A percentile compares a stretch with the other conserved stretches of the same genome.
phyloP scores from a whole-genome alignment of 2,888 invertebrate genomes.

The Escarpia spicata region DNA sequence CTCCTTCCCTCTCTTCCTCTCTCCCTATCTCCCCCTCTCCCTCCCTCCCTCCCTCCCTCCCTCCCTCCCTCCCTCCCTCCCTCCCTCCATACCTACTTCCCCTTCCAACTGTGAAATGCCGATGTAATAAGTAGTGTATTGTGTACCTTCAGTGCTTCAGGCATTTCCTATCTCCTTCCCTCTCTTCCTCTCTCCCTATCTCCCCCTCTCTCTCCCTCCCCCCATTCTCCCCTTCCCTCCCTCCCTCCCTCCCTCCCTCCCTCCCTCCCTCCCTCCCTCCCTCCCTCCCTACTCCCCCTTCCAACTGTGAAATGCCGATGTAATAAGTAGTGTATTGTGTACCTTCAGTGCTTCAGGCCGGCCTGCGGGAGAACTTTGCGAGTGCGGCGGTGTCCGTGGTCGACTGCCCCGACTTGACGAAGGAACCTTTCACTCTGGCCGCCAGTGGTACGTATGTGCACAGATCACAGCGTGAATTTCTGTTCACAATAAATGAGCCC shows the following conservation, averaged over 20 bases:
- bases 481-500: too few species aligned
- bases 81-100: not conserved
- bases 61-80: not conserved
- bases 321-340: too few species aligned
- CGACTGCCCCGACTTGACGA: conserved; percentile 85
- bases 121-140: too few species aligned
- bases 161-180: not conserved
- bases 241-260: not conserved
- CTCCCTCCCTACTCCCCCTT: not conserved
- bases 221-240: not conserved
- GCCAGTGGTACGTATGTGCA: conserved; percentile 63
- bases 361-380: conserved; percentile 77
- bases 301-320: not conserved
- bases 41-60: not conserved
- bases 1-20: not conserved
- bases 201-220: not conserved
- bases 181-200: not conserved
- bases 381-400: conserved; percentile 79
- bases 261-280: not conserved
- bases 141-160: too few species aligned
- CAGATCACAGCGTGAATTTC: too few species aligned
- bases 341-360: conserved; percentile 76
- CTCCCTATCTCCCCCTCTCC: not conserved
- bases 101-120: too few species aligned
- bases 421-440: conserved; percentile 83